These are phyloP conservation scores for Drosophila subsilvestris DNA, from an alignment of 2,888 invertebrate genomes.

Conservation along the genomic window DNA sequence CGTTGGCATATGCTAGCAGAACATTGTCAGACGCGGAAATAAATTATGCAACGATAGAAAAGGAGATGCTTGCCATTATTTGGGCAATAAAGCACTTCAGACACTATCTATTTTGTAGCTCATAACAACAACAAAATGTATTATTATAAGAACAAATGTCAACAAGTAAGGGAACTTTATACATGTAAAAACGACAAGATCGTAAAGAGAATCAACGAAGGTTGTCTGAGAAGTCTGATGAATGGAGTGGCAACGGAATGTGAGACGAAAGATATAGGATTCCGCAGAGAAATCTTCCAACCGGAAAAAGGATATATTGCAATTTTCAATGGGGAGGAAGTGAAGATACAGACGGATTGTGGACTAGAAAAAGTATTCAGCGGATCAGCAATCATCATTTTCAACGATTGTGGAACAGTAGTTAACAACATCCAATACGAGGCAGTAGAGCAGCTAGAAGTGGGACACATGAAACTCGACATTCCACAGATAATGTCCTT, in stretches of 20 bases:
- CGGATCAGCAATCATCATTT: not conserved
- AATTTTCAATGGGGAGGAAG: not conserved
- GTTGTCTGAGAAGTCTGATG: too few relatives aligned
- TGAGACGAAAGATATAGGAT: not conserved
- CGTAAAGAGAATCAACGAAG: not conserved
- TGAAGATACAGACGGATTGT: not conserved
- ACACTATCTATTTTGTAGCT: too few relatives aligned
- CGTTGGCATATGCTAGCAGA: too few relatives aligned
- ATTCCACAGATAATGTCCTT: not conserved
- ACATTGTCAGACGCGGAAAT: too few relatives aligned
- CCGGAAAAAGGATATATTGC: not conserved
- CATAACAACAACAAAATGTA: not conserved
- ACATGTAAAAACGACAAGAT: conserved; percentile 2
- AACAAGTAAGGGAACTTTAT: not conserved
- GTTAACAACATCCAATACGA: not conserved
- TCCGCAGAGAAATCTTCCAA: not conserved
- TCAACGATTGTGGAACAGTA: too few relatives aligned
- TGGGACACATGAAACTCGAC: not conserved
- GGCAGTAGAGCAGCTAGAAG: too few relatives aligned
- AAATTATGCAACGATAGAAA: too few relatives aligned
- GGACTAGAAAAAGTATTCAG: not conserved
- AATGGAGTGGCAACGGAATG: not conserved
- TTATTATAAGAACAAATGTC: not conserved
- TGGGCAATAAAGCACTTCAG: too few relatives aligned
- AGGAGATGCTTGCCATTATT: too few relatives aligned